These are phyloP conservation scores for Ethmia dodecea DNA, from an alignment of 2,888 invertebrate species.

Conservation along the genomic window DNA sequence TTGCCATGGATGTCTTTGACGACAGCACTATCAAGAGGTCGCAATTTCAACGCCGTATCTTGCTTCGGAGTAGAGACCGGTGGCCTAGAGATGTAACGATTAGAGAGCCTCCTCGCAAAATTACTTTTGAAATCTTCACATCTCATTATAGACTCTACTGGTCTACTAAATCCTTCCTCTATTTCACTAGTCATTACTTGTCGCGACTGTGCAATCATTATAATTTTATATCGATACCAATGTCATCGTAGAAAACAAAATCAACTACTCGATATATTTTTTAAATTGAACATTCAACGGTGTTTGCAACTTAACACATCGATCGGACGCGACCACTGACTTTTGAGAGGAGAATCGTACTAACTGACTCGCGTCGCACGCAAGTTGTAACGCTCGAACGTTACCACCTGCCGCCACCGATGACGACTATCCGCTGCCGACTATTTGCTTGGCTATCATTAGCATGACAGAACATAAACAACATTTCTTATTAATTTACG, in stretches of 20 bases:
- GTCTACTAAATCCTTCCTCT: slow-evolving; percentile 55
- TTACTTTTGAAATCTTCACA: slow-evolving; percentile 72
- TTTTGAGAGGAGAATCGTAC: slow-evolving; percentile 29
- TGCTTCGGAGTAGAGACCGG: slow-evolving; percentile 33
- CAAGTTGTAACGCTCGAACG: not conserved
- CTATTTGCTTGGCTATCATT: too few relatives aligned
- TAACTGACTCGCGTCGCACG: slow-evolving; percentile 16
- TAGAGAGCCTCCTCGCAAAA: slow-evolving; percentile 67
- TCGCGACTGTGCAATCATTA: slow-evolving; percentile 45
- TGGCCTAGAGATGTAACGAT: slow-evolving; percentile 52
- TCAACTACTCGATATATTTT: too few relatives aligned
- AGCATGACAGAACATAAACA: too few relatives aligned
- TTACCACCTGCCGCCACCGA: not conserved
- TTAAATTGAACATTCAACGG: slow-evolving; percentile 24
- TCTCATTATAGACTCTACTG: slow-evolving; percentile 69
- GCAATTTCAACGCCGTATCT: slow-evolving; percentile 41
- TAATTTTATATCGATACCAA: slow-evolving; percentile 30
- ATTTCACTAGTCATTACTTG: slow-evolving; percentile 25
- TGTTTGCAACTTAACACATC: slow-evolving; percentile 19
- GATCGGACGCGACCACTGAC: slow-evolving; percentile 27
- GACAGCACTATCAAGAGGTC: slow-evolving; percentile 22
- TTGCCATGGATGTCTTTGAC: slow-evolving; percentile 29
- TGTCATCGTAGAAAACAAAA: slow-evolving; percentile 30
- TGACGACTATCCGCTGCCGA: too few relatives aligned
- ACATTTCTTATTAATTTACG: too few relatives aligned